Base-by-base conservation (phyloP, 2,113 vertebrate species). In the Canis aureus region DNA sequence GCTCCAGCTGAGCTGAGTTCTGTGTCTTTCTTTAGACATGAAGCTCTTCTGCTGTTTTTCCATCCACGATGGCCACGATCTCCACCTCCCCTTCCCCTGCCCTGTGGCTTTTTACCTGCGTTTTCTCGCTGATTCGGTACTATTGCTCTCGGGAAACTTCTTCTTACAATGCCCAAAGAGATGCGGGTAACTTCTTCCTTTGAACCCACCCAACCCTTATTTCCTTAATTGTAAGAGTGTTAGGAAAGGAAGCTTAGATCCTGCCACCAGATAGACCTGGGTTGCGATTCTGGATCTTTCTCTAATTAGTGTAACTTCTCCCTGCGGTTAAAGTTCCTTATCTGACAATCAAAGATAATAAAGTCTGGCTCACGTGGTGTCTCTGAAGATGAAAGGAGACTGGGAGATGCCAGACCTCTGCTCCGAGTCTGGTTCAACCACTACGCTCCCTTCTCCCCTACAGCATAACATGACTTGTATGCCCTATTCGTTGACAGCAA, bases 221-320 rank as follows among this genome's bases (percentile, higher is more conserved):
- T 81, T 69, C 74, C 85, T 35, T 32, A 57, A 35, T 89, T 84
- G 51, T 55, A 64, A 49, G 29, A 53, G 57, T 51, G 27, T 91
- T 69, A 81, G 16, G 32, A 69, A 97, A 97, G 87, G 60, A 84
- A 84, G 27, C 19, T 95, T 79, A 69, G 19, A 81, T 82, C 93
- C 80, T 92, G 66, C 67, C 60, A 82, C 27, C 85, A 62, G 60
- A 43, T 32, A 49, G 55, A 90, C 15, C 49, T 62, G 51, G 17
- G 20, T 69, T 96, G 17, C 32, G 69, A 64, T 74, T 59, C 74
- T 74, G 53, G 80, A n/a, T 88, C 95, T 92, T 62, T 22, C 27
- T 87, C 51, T 67, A 53, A 67, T 78, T 49, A 66, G 27, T 22
- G 0, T 74, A 62, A 79, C 35, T 19, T 80, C 19, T 73, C 16